Evolutionary conservation across 2,888 invertebrate genomes (phyloP), one percentile per base, ranked within the genome.

Genomic region (Chrysomela aeneicollis): DNA sequence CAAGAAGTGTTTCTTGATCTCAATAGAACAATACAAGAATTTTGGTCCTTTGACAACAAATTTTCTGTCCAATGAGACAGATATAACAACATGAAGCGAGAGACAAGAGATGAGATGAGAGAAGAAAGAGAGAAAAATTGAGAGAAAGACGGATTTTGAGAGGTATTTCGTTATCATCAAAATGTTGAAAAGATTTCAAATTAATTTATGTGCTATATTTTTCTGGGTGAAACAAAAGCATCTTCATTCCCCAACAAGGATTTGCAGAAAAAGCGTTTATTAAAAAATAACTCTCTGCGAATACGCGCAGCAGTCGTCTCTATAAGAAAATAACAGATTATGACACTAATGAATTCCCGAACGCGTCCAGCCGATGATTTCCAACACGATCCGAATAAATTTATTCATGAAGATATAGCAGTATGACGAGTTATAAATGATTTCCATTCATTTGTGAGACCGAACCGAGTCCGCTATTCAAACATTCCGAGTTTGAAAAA

Each of bases 321-420:
- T 57, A 64, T 61, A 61, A 61, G 46, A 53, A 57, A 61, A 61
- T 52, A 57, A 61, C 61, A 61, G 61, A 65, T 65, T 65, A 58
- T 55, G 32, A 22, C 52, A 17, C 53, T 32, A 46, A 61, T 61
- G 61, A 58, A 61, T 46, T 46, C 57, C 57, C 57, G 37, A 30
- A 57, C 46, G 57, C 57, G 46, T 46, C 57, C 26, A 17, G 3
- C 57, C 12, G 26, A 19, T 30, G 26, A 18, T 12, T 46, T 17
- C 17, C 21, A 3, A 17, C 8, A 46, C 46, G n/a, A 46, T 46
- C 22, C 46, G 12, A 57, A 57, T 57, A 17, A 57, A 57, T 55
- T 61, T 55, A 61, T 61, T 61, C 55, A 61, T 55, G 55, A 47
- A 55, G 19, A 61, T 61, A 22, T 49, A 55, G 32, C 61, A 54